phyloP scores from a whole-genome alignment of 1,140 invertebrate species.

The Scaptomyza montana region DNA sequence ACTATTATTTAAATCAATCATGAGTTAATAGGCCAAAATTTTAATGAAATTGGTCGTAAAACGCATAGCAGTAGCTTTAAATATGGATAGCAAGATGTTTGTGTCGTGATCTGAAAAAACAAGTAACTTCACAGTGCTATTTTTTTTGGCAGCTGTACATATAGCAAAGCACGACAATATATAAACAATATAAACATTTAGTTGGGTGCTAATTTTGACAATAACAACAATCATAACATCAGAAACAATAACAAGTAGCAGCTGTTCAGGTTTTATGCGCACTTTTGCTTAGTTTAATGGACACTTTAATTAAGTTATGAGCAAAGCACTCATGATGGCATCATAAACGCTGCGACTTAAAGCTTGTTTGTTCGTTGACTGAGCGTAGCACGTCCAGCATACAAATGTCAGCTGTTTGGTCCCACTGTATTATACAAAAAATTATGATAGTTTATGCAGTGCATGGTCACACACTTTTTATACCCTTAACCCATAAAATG shows the following conservation, averaged over 20 bases:
- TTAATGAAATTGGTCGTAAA: too few relatives aligned
- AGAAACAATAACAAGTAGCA: background rate
- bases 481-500: too few relatives aligned
- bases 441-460: conserved; percentile 45
- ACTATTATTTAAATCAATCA: too few relatives aligned
- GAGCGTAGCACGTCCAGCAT: conserved; percentile 52
- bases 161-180: conserved; percentile 39
- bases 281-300: conserved; percentile 71
- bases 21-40: too few relatives aligned
- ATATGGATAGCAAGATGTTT: too few relatives aligned
- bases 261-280: conserved; percentile 38
- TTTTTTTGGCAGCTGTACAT: background rate
- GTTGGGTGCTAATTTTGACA: conserved; percentile 73
- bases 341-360: conserved; percentile 59
- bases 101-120: too few relatives aligned
- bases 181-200: conserved; percentile 59
- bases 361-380: conserved; percentile 19
- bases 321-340: conserved; percentile 60
- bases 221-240: conserved; percentile 12
- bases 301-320: conserved; percentile 77
- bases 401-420: conserved; percentile 20
- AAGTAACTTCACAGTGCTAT: too few relatives aligned
- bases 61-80: too few relatives aligned
- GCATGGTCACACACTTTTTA: conserved; percentile 20
- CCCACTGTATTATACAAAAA: conserved; percentile 33